Percentiles rank a stretch among this genome's conserved stretches.
Evolutionary conservation across 2,888 invertebrate genomes (phyloP).

Genomic region (Incurvaria masculella): DNA sequence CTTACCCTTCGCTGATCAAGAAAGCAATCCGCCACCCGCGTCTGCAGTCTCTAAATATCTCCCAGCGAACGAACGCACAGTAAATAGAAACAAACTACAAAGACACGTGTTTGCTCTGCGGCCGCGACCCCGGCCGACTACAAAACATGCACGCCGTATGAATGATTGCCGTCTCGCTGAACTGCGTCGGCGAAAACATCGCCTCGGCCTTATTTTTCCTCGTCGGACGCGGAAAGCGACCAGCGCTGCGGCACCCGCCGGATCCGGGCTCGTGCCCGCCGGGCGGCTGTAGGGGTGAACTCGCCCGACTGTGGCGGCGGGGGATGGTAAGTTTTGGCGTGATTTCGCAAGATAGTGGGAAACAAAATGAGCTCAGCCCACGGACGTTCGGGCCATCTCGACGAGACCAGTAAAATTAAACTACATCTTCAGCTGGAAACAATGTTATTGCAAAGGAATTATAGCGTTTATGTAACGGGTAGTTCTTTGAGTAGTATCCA

Average conservation of each 20-base stretch:
- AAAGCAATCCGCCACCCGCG: not conserved
- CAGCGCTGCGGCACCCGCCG: too few species aligned
- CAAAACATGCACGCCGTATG: constrained; percentile 43
- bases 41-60: constrained; percentile 22
- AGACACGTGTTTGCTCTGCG: constrained; percentile 27
- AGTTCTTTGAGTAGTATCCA: too few species aligned
- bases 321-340: constrained; percentile 39
- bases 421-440: too few species aligned
- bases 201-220: not conserved
- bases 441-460: too few species aligned
- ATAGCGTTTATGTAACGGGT: too few species aligned
- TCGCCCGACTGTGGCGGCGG: constrained; percentile 5
- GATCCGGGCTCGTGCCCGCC: not conserved
- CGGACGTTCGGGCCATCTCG: too few species aligned
- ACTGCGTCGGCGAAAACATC: constrained; percentile 22
- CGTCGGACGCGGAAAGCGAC: not conserved
- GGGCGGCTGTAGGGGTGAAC: not conserved
- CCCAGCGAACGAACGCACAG: constrained; percentile 25
- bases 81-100: constrained; percentile 38
- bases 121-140: constrained; percentile 31
- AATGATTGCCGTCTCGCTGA: constrained; percentile 41
- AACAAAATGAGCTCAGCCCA: constrained; percentile 52
- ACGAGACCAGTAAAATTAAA: too few species aligned
- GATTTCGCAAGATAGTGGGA: constrained; percentile 51
- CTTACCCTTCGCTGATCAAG: not conserved